These are phyloP conservation scores for Aporophyla nigra DNA, from an alignment of 2,888 invertebrate genomes.

Conservation along the genomic window DNA sequence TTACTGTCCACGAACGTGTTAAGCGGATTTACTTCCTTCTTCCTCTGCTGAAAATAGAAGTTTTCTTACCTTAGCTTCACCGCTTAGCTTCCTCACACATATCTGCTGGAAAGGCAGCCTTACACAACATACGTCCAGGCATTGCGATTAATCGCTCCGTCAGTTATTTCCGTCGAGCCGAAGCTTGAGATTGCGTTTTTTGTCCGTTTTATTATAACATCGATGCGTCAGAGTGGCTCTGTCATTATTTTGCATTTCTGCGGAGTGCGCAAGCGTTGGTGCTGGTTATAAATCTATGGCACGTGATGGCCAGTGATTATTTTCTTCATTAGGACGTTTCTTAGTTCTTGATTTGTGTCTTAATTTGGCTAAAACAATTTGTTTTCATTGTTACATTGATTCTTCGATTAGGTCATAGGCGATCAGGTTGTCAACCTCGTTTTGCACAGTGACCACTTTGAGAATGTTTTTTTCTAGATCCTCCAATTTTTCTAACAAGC, in stretches of 20 bases:
- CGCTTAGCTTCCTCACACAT: neutral
- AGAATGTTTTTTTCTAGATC: no score
- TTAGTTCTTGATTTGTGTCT: conserved; percentile 4
- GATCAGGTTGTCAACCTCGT: no score
- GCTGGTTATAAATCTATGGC: conserved; percentile 38
- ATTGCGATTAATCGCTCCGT: conserved; percentile 57
- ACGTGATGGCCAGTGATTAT: conserved; percentile 19
- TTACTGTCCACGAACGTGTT: neutral
- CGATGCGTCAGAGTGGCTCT: conserved; percentile 58
- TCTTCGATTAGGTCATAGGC: no score
- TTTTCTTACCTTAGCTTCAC: neutral
- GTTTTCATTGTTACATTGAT: no score
- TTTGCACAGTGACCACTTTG: no score
- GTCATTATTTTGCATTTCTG: conserved; percentile 64
- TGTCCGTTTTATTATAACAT: conserved; percentile 57
- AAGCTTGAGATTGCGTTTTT: conserved; percentile 60
- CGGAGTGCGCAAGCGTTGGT: conserved; percentile 29
- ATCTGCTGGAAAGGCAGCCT: conserved; percentile 6
- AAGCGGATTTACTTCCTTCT: neutral
- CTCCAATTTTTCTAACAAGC: no score
- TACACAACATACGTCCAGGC: conserved; percentile 11
- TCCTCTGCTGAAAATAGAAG: neutral
- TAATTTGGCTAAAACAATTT: neutral
- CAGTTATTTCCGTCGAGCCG: conserved; percentile 60
- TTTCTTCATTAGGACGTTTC: conserved; percentile 8